Evolutionary conservation across 2,797 vertebrate genomes (phyloP).

Genomic region (Lacerta agilis): DNA sequence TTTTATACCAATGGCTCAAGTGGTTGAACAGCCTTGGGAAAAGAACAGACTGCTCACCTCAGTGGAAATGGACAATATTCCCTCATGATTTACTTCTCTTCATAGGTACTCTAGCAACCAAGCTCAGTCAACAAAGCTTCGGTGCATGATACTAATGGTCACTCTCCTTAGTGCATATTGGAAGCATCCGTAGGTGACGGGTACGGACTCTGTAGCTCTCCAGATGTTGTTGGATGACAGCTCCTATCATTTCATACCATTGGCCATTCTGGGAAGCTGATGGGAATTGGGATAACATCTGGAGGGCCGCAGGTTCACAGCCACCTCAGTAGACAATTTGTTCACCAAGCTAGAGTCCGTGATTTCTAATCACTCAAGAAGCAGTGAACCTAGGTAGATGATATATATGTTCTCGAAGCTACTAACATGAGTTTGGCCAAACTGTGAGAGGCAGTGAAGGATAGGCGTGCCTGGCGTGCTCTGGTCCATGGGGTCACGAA

Average conservation of each 20-base stretch:
- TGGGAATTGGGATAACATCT: too few species aligned
- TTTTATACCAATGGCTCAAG: conserved; percentile 73
- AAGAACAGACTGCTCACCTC: conserved; percentile 73
- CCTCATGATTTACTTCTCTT: conserved; percentile 72
- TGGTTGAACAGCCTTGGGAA: conserved; percentile 74
- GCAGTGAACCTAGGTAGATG: neutral
- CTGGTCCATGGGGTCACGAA: too few species aligned
- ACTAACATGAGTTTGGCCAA: too few species aligned
- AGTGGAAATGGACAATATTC: conserved; percentile 77
- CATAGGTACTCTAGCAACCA: conserved; percentile 73
- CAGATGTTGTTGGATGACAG: too few species aligned
- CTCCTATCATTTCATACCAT: too few species aligned
- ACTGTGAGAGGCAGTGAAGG: too few species aligned
- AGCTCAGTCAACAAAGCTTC: conserved; percentile 74
- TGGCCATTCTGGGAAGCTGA: too few species aligned
- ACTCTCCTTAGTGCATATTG: conserved; percentile 27
- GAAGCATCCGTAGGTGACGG: conserved; percentile 32
- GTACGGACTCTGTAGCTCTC: too few species aligned
- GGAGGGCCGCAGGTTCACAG: too few species aligned
- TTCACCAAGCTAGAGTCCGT: conserved; percentile 63
- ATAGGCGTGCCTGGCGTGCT: too few species aligned
- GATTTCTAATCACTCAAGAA: conserved; percentile 52
- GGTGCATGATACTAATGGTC: conserved; percentile 55
- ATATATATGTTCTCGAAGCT: too few species aligned
- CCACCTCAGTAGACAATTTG: conserved; percentile 56